Base-by-base conservation (phyloP, 2,113 vertebrate species). In the Hipposideros armiger region DNA sequence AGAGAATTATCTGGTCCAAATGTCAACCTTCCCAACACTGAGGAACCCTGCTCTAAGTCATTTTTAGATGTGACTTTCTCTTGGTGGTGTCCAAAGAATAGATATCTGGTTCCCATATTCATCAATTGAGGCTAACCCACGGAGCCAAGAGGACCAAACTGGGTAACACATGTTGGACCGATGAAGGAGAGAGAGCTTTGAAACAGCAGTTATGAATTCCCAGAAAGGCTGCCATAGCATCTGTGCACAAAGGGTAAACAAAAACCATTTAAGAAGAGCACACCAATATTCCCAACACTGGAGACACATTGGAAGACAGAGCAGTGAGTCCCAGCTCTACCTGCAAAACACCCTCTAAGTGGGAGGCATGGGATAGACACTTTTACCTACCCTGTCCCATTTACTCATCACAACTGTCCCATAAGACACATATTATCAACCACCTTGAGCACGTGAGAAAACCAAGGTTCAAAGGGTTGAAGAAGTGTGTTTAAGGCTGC, bases 191-290 rank as follows among this genome's bases (percentile, higher is more conserved):
- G 77, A 52, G 0, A 32, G 17, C 78, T 95, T 56, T 16, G 19
- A 56, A 89, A 54, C 30, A 92, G 30, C 17, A 40, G 28, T 19
- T 42, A 94, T 40, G 73, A 60, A 47, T 36, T 94, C 74, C 70
- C 30, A 77, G n/a, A 92, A 60, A 82, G 72, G 22, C 47, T n/a
- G 56, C 56, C 11, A 1, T 28, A 81, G 64, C 8, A 62, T 42
- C 36, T 70, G 28, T 72, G 22, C 47, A 73, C 28, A 24, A 32
- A 54, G 40, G n/a, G 47, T 20, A 30, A 81, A 90, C 26, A 36
- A 17, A 56, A 56, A 30, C 40, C 47, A 13, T 24, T 67, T 52
- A 56, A n/a, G 74, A 83, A 47, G 81, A 56, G 2, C 36, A 36
- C 8, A 52, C 17, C 67, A 30, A 42, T 4, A 15, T 66, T 45